A percentile compares a stretch with the other conserved stretches of the same genome.
These are phyloP conservation scores for Drosophila takahashii DNA, from an alignment of 1,140 invertebrate species.

Conservation along the genomic window DNA sequence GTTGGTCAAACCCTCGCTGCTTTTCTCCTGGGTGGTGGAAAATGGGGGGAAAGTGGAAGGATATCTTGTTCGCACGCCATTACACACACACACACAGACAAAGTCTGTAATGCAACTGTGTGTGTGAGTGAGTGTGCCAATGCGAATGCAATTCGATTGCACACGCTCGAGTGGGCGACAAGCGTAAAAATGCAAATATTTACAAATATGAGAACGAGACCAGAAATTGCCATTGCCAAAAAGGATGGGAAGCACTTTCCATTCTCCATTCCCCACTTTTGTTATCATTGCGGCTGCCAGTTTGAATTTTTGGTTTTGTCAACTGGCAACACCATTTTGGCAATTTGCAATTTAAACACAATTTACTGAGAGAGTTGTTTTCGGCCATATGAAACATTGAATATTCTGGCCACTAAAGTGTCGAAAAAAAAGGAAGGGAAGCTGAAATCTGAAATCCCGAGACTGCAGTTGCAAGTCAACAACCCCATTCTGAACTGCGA, in stretches of 20 bases:
- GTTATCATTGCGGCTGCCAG: constrained; percentile 42
- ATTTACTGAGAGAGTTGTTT: constrained; percentile 22
- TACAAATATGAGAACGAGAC: constrained; percentile 68
- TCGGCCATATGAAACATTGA: constrained; percentile 40
- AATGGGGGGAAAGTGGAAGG: constrained; percentile 2
- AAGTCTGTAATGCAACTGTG: background rate
- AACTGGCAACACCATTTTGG: constrained; percentile 30
- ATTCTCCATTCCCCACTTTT: constrained; percentile 13
- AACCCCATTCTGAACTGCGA: background rate
- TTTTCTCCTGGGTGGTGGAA: constrained; percentile 1
- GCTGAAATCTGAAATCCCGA: background rate
- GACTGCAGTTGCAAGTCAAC: constrained; percentile 7
- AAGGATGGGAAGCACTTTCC: too few species aligned
- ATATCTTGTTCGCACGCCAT: constrained; percentile 59
- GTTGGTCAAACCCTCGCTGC: constrained; percentile 41
- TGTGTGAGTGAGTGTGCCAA: constrained; percentile 13
- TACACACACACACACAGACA: constrained; percentile 24
- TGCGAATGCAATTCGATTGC: constrained; percentile 62
- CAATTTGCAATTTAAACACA: constrained; percentile 49
- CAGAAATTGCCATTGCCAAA: constrained; percentile 40
- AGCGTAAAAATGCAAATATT: constrained; percentile 74
- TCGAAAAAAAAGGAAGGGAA: constrained; percentile 14
- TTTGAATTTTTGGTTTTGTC: constrained; percentile 38
- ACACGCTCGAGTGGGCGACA: constrained; percentile 56
- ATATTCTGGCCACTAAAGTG: constrained; percentile 15